A percentile compares a stretch with the other conserved stretches of the same genome.
These are phyloP conservation scores for Lindbergichthys nudifrons DNA, from an alignment of 2,797 vertebrate genomes.

Conservation along the genomic window DNA sequence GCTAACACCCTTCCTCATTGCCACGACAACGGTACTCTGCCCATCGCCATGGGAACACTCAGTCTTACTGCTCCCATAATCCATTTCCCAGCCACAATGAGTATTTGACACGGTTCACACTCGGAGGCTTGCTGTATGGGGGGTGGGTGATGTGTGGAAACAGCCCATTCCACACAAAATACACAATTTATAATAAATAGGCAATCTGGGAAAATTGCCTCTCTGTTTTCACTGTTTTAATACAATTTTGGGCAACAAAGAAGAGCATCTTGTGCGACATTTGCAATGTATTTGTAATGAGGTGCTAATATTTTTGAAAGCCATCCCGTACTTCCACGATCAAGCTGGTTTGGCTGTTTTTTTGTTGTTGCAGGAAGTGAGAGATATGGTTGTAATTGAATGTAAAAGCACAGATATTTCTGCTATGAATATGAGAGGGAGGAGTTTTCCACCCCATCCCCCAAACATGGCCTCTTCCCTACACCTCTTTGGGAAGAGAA, in stretches of 20 bases:
- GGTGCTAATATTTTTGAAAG: neutral
- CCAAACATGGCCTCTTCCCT: conserved; percentile 26
- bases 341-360: neutral
- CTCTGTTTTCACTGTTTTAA: conserved; percentile 14
- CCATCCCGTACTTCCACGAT: neutral
- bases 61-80: conserved; percentile 81
- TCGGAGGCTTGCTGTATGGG: conserved; percentile 65
- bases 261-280: conserved; percentile 7
- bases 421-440: conserved; percentile 35
- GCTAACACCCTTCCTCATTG: conserved; percentile 67
- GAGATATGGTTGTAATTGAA: conserved; percentile 8
- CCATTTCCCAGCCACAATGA: conserved; percentile 84
- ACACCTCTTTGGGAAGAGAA: conserved; percentile 29
- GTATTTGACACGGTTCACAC: conserved; percentile 82
- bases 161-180: conserved; percentile 26
- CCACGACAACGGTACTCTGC: conserved; percentile 75
- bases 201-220: neutral
- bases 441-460: conserved; percentile 60
- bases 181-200: conserved; percentile 26
- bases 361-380: neutral
- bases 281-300: conserved; percentile 16
- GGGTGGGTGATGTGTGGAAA: conserved; percentile 51
- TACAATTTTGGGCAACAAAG: conserved; percentile 10
- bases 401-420: conserved; percentile 23
- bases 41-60: conserved; percentile 82